A percentile compares a stretch with the other conserved stretches of the same genome.
phyloP scores from a whole-genome alignment of 2,797 vertebrate species.

The Cichlasoma orientale region DNA sequence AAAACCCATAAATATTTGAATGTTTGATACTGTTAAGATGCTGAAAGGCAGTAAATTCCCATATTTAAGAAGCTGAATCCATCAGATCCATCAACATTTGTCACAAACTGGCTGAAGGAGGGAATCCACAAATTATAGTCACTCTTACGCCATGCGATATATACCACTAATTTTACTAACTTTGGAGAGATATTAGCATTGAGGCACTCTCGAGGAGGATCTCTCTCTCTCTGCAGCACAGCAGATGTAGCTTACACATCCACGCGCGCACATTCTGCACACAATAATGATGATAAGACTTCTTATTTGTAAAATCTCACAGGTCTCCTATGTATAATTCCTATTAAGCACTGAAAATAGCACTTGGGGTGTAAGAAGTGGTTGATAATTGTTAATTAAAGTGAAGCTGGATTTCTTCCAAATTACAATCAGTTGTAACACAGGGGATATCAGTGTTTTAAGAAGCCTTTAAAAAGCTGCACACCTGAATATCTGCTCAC shows the following conservation, averaged over 20 bases:
- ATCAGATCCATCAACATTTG: not conserved
- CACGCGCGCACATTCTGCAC: conserved; percentile 1
- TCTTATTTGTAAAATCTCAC: conserved; percentile 36
- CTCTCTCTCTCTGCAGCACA: conserved; percentile 3
- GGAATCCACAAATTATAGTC: not conserved
- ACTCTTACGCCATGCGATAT: no score
- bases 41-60: not conserved
- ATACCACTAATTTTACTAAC: not conserved
- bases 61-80: not conserved
- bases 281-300: conserved; percentile 35
- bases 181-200: not conserved
- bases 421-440: conserved; percentile 53
- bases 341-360: conserved; percentile 44
- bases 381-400: conserved; percentile 60
- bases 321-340: conserved; percentile 38
- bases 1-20: not conserved
- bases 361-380: conserved; percentile 39
- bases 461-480: conserved; percentile 27
- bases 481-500: conserved; percentile 18
- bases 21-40: not conserved
- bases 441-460: conserved; percentile 35
- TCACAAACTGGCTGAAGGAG: not conserved
- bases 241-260: conserved; percentile 18
- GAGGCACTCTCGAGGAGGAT: not conserved
- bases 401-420: conserved; percentile 39